These are phyloP conservation scores for Pithys albifrons DNA, from an alignment of 2,113 vertebrate species.

Conservation along the genomic window DNA sequence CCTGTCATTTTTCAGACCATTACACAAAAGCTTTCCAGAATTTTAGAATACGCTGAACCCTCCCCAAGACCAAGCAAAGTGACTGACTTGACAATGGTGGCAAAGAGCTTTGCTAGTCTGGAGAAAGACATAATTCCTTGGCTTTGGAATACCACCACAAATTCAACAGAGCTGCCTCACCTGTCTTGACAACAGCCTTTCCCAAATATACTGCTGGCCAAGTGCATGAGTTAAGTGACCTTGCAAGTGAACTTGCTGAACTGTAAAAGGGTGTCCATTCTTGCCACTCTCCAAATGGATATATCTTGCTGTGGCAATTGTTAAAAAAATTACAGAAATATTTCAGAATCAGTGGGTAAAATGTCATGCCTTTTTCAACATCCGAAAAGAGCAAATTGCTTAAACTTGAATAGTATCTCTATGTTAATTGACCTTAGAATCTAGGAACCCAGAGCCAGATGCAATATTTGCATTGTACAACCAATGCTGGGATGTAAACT, in stretches of 20 bases:
- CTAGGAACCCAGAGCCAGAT: not conserved
- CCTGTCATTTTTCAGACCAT: conserved; percentile 11
- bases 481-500: not conserved
- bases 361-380: not conserved
- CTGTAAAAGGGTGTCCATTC: not conserved
- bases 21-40: conserved; percentile 1
- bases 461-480: not conserved
- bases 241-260: not conserved
- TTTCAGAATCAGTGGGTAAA: not conserved
- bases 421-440: not conserved
- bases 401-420: not conserved
- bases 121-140: not conserved
- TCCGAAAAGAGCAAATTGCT: not conserved
- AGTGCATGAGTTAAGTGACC: not conserved
- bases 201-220: not conserved
- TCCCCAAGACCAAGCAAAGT: not conserved
- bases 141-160: not conserved
- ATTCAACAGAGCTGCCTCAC: not conserved
- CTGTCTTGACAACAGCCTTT: not conserved
- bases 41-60: not conserved
- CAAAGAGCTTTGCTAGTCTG: not conserved
- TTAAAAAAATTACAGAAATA: not conserved
- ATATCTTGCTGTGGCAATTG: not conserved
- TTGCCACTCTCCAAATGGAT: not conserved
- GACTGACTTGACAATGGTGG: not conserved